These are phyloP conservation scores for Eulemur albifrons DNA, from an alignment of 2,797 vertebrate genomes.

Conservation along the genomic window DNA sequence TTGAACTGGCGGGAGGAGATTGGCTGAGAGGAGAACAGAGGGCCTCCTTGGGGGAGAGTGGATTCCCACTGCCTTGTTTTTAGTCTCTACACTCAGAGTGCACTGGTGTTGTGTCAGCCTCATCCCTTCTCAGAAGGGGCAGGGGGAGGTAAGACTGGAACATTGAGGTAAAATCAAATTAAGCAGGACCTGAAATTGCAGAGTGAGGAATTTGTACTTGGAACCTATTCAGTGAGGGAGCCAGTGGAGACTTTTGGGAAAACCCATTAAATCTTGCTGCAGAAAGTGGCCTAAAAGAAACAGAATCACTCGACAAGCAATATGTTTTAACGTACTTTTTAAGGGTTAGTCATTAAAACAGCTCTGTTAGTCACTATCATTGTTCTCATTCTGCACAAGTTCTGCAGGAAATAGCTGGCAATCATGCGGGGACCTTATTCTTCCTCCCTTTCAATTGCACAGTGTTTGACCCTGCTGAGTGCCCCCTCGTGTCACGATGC, in stretches of 20 bases:
- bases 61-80: neutral
- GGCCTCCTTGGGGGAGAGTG: neutral
- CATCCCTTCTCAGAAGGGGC: neutral
- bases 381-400: neutral
- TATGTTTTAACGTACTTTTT: neutral
- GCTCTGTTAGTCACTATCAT: neutral
- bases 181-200: neutral
- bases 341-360: neutral
- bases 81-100: neutral
- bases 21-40: neutral
- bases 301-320: neutral
- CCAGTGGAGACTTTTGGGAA: neutral
- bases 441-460: rapidly evolving
- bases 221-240: neutral
- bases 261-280: neutral
- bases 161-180: neutral
- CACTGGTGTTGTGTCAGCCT: neutral
- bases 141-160: neutral
- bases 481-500: no score
- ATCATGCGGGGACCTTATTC: neutral
- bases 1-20: neutral
- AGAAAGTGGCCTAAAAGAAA: neutral
- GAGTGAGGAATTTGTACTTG: neutral
- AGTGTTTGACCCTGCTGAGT: neutral
- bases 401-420: neutral